Base-by-base conservation (phyloP, 2,113 vertebrate species). In the Uria aalge region DNA sequence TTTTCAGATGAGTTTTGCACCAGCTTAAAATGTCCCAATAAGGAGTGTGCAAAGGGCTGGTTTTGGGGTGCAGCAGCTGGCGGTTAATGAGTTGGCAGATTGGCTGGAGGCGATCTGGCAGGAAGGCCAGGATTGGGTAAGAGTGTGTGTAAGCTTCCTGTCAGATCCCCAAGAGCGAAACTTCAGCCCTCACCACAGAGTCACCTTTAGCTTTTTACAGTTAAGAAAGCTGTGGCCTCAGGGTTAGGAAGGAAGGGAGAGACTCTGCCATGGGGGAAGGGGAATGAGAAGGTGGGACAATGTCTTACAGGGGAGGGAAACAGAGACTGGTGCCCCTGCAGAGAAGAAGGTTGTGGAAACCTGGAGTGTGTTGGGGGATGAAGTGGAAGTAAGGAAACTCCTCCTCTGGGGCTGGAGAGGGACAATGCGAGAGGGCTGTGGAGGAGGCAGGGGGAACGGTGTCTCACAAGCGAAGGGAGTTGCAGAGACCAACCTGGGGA, bases 91-190 rank as follows among this genome's bases (percentile, higher is more conserved):
- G 94, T 69, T 52, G 94, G 97, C 97, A 97, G 85, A 94, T 80
- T 94, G 96, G 93, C 92, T 90, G 94, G 88, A 94, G 94, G 55
- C 2, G 6, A 64, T 29, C 90, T 60, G 59, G 87, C 96, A 96
- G 97, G 97, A 98, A 96, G 92, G 76, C 85, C 84, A 87, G 93
- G 32, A 91, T 98, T 98, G 98, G 94, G 97, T 96, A 98, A 98
- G 93, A 97, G 96, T 69, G 75, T 83, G 17, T 95, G 96, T 96
- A 97, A 96, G 94, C 96, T 98, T 98, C 98, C 98, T 98, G 97
- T n/a, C 94, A 94, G 57, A 94, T 94, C 79, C 82, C 88, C 89
- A 7, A 64, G 78, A 93, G 77, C 0, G 27, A 97, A 96, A 96
- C 94, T 96, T 75, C 80, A 90, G 86, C 88, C 92, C 92, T 96